These are phyloP conservation scores for Stomatorhinus ivindoensis DNA, from an alignment of 2,113 vertebrate genomes.

Conservation along the genomic window DNA sequence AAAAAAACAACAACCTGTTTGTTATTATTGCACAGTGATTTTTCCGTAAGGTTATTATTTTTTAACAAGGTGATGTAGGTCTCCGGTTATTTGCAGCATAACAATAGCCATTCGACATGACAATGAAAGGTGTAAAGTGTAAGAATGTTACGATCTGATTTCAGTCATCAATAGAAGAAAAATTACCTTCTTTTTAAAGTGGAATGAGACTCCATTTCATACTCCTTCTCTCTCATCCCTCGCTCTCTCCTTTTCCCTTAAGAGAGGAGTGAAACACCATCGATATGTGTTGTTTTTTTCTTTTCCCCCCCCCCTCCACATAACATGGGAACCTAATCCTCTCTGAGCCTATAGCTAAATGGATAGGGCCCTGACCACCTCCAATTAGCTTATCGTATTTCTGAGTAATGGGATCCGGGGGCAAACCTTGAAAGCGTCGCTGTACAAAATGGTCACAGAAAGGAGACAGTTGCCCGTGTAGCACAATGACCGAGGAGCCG, in stretches of 20 bases:
- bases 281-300: background rate
- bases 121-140: background rate
- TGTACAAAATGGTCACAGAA: conserved; percentile 1
- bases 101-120: background rate
- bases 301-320: background rate
- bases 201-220: background rate
- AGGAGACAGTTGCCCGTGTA: conserved; percentile 1
- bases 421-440: conserved; percentile 9
- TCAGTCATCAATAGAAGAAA: conserved; percentile 4
- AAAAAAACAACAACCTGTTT: background rate
- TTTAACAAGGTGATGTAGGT: background rate
- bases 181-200: background rate
- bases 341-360: conserved; percentile 17
- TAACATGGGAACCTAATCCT: conserved; percentile 17
- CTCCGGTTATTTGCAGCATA: background rate
- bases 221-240: background rate
- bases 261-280: background rate
- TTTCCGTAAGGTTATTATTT: background rate
- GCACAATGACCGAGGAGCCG: conserved; percentile 20
- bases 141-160: background rate
- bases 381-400: conserved; percentile 21
- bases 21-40: background rate
- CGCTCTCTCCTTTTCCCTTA: background rate
- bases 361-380: conserved; percentile 1
- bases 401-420: conserved; percentile 10